phyloP scores from a whole-genome alignment of 1,140 invertebrate genomes.

The Scaptomyza hsui region DNA sequence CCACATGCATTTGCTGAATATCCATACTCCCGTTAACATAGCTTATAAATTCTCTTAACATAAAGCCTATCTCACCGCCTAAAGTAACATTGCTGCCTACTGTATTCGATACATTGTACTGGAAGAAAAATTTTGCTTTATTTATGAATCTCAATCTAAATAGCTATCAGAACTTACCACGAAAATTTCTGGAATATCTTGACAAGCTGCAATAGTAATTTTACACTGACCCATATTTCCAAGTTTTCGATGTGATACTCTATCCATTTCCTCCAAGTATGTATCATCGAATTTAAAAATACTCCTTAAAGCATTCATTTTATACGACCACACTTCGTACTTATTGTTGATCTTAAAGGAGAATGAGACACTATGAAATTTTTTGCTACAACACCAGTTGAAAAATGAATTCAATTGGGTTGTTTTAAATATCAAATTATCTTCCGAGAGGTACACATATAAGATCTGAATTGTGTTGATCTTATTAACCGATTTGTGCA shows the following conservation, averaged over 20 bases:
- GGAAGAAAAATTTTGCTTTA: too few relatives aligned
- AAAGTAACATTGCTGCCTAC: not conserved
- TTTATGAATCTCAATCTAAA: not conserved
- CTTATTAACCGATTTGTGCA: not conserved
- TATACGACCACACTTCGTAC: slow-evolving; percentile 1
- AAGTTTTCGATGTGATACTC: not conserved
- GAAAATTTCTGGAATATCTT: not conserved
- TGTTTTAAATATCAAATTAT: not conserved
- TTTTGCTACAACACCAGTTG: not conserved
- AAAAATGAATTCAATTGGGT: not conserved
- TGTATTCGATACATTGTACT: slow-evolving; percentile 10
- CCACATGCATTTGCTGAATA: not conserved
- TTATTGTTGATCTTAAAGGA: not conserved
- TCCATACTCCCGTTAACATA: not conserved
- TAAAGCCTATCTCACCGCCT: not conserved
- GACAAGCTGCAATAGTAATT: not conserved
- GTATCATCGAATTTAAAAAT: not conserved
- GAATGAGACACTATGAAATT: not conserved
- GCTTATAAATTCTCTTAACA: slow-evolving; percentile 1
- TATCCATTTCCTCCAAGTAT: too few relatives aligned
- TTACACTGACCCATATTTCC: too few relatives aligned
- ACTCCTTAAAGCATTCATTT: not conserved
- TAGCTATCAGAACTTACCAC: slow-evolving; percentile 4
- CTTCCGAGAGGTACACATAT: slow-evolving; percentile 5
- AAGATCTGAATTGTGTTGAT: not conserved